Evolutionary conservation across 2,113 vertebrate genomes (phyloP).

Genomic region (Leuciscus idus): DNA sequence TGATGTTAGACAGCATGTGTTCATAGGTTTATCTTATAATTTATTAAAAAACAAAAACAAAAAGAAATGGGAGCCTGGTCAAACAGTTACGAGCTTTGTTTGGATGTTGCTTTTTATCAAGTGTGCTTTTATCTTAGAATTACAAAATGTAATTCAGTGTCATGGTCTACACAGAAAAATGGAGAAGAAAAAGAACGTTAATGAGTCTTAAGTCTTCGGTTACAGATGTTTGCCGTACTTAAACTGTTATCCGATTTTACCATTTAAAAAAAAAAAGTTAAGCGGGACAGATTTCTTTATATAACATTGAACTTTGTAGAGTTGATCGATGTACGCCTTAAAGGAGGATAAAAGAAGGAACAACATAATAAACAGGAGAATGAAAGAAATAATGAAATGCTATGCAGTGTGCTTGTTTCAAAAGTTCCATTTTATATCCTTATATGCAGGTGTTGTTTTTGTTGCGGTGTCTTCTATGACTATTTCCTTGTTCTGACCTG

Average conservation of each 20-base stretch:
- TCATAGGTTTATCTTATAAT: slow-evolving; percentile 6
- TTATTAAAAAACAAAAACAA: not conserved
- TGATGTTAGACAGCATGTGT: slow-evolving; percentile 48
- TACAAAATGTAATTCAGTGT: slow-evolving; percentile 61
- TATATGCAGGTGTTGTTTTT: slow-evolving; percentile 57
- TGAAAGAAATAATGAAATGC: slow-evolving; percentile 22
- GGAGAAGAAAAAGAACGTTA: not conserved
- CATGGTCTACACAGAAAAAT: slow-evolving; percentile 38
- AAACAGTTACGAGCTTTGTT: slow-evolving; percentile 2
- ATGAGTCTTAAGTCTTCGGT: not conserved
- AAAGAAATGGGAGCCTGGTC: not conserved
- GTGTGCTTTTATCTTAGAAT: slow-evolving; percentile 55
- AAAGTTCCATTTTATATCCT: slow-evolving; percentile 68
- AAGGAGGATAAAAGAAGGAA: slow-evolving; percentile 1
- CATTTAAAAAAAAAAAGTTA: not conserved
- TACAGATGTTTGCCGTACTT: not conserved
- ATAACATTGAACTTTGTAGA: not conserved
- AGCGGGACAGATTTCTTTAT: not conserved
- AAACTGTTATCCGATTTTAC: not conserved
- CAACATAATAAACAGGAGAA: not conserved
- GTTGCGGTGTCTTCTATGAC: slow-evolving; percentile 53
- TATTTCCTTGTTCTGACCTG: slow-evolving; percentile 45
- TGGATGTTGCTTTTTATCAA: slow-evolving; percentile 36
- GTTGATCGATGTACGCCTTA: slow-evolving; percentile 15
- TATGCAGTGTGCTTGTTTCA: slow-evolving; percentile 48